These are phyloP conservation scores for Hippocampus abdominalis DNA, from an alignment of 2,113 vertebrate genomes.

Conservation along the genomic window DNA sequence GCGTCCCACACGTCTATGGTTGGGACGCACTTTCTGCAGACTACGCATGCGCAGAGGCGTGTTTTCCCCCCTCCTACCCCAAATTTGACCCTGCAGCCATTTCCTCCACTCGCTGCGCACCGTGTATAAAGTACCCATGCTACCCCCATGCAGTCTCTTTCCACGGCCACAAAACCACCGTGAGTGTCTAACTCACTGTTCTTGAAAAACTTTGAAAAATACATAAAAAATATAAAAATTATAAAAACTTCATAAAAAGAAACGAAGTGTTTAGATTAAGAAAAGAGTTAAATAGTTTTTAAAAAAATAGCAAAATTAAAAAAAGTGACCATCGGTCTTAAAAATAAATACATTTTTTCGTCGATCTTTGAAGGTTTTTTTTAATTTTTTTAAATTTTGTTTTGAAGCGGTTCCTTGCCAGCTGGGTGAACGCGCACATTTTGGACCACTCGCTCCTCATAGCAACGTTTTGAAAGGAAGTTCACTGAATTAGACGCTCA, in stretches of 20 bases:
- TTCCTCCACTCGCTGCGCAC: conserved; percentile 61
- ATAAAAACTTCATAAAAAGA: conserved; percentile 68
- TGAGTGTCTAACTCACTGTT: conserved; percentile 78
- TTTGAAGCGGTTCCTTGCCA: background rate
- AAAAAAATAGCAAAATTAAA: conserved; percentile 46
- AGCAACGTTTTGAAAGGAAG: conserved; percentile 1
- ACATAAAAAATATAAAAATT: conserved; percentile 67
- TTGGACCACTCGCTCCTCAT: conserved; percentile 12
- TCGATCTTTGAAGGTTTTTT: background rate
- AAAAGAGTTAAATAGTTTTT: conserved; percentile 30
- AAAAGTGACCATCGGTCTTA: conserved; percentile 49
- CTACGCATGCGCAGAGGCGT: conserved; percentile 43
- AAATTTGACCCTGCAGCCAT: conserved; percentile 66
- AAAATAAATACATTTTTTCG: conserved; percentile 11
- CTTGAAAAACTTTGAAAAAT: conserved; percentile 71
- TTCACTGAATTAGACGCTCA: conserved; percentile 15
- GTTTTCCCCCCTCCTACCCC: conserved; percentile 35
- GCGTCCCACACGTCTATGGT: conserved; percentile 17
- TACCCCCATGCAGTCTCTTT: conserved; percentile 72
- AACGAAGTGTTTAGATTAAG: conserved; percentile 41
- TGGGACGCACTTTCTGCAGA: conserved; percentile 59
- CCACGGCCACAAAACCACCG: conserved; percentile 71
- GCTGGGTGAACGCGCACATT: background rate
- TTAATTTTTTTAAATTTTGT: background rate
- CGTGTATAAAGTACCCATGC: conserved; percentile 74